Evolutionary conservation across 2,888 invertebrate species (phyloP), one percentile per base, ranked within the genome.

Genomic region (Tenthredo distinguenda): DNA sequence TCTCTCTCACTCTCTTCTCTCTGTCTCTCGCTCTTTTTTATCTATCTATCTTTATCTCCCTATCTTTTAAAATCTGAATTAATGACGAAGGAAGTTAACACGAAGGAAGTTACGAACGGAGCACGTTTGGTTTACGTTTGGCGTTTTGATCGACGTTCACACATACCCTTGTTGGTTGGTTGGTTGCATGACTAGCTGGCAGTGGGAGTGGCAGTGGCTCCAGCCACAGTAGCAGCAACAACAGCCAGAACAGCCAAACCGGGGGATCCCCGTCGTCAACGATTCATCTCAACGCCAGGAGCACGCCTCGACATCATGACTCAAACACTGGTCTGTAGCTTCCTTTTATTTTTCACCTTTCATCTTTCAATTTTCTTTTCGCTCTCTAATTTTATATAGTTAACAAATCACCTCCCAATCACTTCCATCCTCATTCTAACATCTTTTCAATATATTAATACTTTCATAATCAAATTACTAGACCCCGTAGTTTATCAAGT

Each of bases 121-220:
- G 83, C 83, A 83, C 83, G 83, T 83, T 83, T 83, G 68, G 83
- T 83, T 83, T 83, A 68, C 71, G 31, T 83, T 83, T 81, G 81
- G 81, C 81, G 58, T 83, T 68, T 85, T 58, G 62, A 68, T 82
- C 86, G 88, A 87, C 88, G 90, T 90, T 90, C 89, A 91, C 88
- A 87, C 88, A 90, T 88, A 89, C 88, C 89, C 88, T 90, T 90
- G 76, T 85, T 89, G 90, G 90, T 92, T 92, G 89, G 91, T 93
- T 92, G 92, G 90, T 93, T 93, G 93, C 93, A 92, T 93, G 93
- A 92, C 90, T 92, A 91, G 91, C 90, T 90, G 91, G 89, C 89
- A 90, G 87, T 87, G 90, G 89, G 86, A 88, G 88, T 89, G 90
- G 91, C 87, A 89, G 88, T 89, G 90, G 90, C 86, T 89, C 89